phyloP scores from a whole-genome alignment of 2,113 vertebrate genomes.

The Anas platyrhynchos region DNA sequence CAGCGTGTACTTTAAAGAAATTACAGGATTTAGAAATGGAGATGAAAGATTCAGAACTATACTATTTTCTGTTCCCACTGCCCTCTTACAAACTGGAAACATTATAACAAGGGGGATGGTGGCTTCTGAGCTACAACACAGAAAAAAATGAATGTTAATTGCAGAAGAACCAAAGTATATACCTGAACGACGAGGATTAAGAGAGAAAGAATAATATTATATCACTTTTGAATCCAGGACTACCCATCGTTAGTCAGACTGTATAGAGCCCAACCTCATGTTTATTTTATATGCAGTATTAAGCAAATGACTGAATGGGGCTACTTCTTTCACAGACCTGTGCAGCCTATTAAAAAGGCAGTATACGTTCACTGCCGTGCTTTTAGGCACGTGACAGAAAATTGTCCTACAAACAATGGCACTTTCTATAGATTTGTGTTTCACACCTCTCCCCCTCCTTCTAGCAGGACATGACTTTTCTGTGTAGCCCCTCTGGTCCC shows the following conservation, averaged over 20 bases:
- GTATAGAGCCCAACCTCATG: not conserved
- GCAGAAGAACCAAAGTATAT: slow-evolving; percentile 11
- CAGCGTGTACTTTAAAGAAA: slow-evolving; percentile 49
- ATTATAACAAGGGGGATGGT: not conserved
- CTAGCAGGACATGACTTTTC: not conserved
- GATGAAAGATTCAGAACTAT: slow-evolving; percentile 60
- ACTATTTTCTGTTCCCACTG: slow-evolving; percentile 44
- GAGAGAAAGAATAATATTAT: slow-evolving; percentile 4
- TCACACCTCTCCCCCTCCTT: not conserved
- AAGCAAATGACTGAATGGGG: not conserved
- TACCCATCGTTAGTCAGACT: not conserved
- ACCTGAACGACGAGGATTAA: slow-evolving; percentile 25
- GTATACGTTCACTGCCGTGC: not conserved
- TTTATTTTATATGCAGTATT: not conserved
- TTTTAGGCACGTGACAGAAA: not conserved
- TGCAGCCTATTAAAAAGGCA: not conserved
- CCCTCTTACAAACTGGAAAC: slow-evolving; percentile 37
- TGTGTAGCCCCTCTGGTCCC: not conserved
- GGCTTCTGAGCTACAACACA: slow-evolving; percentile 19
- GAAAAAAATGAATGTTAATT: slow-evolving; percentile 37
- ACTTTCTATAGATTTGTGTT: not conserved
- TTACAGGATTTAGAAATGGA: slow-evolving; percentile 54
- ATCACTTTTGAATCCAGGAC: not conserved
- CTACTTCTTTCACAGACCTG: not conserved
- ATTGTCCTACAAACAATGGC: not conserved